Percentiles rank a stretch among this genome's conserved stretches.
Conservation (phyloP, 1,140 invertebrate genomes). For the Lepidurus packardi region DNA sequence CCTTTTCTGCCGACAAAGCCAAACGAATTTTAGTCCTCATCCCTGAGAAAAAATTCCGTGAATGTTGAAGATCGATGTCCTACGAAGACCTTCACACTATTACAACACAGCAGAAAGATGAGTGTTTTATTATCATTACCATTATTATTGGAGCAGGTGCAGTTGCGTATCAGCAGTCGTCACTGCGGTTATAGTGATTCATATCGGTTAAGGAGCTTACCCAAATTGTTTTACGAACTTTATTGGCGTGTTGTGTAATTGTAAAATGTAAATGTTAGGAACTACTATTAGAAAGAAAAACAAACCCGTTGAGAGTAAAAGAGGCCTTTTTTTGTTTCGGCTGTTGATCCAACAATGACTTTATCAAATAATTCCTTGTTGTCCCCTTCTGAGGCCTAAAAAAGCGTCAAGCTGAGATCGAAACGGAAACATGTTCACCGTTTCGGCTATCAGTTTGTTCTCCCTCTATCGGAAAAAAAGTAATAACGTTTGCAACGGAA, state of each 20-base stretch:
- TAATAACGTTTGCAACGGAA: not conserved
- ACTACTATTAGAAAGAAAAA: not conserved
- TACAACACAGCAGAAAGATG: not conserved
- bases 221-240: not conserved
- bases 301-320: not conserved
- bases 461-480: not conserved
- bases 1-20: not conserved
- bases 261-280: not conserved
- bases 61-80: not conserved
- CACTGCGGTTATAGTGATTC: not conserved
- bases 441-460: no score
- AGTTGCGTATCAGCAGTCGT: not conserved
- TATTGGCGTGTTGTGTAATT: constrained; percentile 8
- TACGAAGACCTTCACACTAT: not conserved
- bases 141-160: not conserved
- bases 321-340: no score
- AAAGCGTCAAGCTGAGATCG: no score
- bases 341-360: not conserved
- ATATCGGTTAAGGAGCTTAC: not conserved
- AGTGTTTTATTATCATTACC: not conserved
- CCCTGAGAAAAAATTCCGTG: not conserved
- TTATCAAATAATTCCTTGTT: not conserved
- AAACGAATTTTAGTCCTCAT: not conserved
- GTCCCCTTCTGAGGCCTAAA: not conserved
- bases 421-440: no score